phyloP scores from a whole-genome alignment of 2,113 vertebrate genomes.

The Sinocyclocheilus grahami region DNA sequence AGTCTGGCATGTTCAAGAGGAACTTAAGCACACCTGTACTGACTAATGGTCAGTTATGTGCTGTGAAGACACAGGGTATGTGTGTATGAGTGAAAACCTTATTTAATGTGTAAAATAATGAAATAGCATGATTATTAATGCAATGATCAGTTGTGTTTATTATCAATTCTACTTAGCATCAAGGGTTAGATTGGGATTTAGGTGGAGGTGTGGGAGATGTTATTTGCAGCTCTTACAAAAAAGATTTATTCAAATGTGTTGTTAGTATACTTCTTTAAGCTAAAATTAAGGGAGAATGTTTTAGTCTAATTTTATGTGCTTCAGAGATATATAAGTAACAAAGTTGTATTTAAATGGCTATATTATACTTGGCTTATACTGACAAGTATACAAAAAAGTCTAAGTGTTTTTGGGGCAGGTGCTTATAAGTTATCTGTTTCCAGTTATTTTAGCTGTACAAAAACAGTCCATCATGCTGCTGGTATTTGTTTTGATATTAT shows the following conservation, averaged over 20 bases:
- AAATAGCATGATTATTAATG: not conserved
- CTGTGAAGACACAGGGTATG: slow-evolving; percentile 77
- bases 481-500: no score
- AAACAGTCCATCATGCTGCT: no score
- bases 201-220: not conserved
- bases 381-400: no score
- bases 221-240: not conserved
- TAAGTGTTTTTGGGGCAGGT: not conserved
- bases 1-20: slow-evolving; percentile 87
- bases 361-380: no score
- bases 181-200: not conserved
- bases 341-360: no score
- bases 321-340: not conserved
- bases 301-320: not conserved
- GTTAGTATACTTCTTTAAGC: not conserved
- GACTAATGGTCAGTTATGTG: slow-evolving; percentile 79
- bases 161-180: not conserved
- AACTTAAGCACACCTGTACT: slow-evolving; percentile 91
- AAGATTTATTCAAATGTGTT: not conserved
- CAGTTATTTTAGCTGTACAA: not conserved
- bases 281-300: not conserved
- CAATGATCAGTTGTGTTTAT: not conserved
- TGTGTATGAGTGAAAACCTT: not conserved
- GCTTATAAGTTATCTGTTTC: not conserved
- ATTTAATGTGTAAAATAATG: not conserved